Evolutionary conservation across 2,888 invertebrate species (phyloP).

Genomic region (Harpagoxenus sublaevis): DNA sequence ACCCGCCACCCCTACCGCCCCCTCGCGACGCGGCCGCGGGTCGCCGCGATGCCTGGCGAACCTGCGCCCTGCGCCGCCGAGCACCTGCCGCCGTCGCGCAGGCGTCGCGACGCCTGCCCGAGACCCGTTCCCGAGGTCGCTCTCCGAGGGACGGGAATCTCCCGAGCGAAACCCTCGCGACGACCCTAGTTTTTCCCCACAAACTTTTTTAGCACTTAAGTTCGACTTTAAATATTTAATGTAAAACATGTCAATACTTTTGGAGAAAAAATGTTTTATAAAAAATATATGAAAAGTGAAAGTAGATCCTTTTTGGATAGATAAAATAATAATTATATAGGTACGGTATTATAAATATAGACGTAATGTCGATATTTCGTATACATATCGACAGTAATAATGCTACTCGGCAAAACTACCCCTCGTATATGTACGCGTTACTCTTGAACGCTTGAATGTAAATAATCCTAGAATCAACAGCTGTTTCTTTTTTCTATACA

Average conservation of each 20-base stretch:
- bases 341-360: no score
- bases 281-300: neutral
- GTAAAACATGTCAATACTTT: neutral
- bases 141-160: neutral
- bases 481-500: neutral
- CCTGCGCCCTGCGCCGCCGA: constrained; percentile 71
- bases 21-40: constrained; percentile 38
- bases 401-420: neutral
- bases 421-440: neutral
- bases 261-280: neutral
- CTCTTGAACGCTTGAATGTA: neutral
- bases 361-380: no score
- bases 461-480: neutral
- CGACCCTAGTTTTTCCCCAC: neutral
- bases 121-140: neutral
- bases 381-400: no score
- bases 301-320: neutral
- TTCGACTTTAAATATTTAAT: neutral
- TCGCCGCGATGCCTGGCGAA: constrained; percentile 76
- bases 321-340: neutral
- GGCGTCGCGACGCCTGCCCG: constrained; percentile 56
- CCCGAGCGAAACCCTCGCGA: neutral
- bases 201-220: neutral
- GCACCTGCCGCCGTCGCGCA: constrained; percentile 69
- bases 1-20: constrained; percentile 79